Percentiles rank a stretch among this genome's conserved stretches.
These are phyloP conservation scores for Pachyseris speciosa DNA, from an alignment of 64 coral and sea anemone species.

Conservation along the genomic window DNA sequence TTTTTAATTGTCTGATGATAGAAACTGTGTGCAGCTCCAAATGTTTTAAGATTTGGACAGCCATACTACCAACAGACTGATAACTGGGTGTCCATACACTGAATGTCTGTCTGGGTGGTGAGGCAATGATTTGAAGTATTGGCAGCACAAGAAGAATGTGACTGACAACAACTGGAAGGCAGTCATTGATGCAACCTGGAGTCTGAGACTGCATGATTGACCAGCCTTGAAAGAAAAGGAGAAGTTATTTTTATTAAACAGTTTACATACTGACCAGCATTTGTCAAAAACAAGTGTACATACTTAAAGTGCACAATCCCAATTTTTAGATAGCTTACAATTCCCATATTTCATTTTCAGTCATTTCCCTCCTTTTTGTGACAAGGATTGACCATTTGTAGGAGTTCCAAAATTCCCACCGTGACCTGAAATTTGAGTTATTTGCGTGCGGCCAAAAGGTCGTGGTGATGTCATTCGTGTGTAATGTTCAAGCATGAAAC, in stretches of 20 bases:
- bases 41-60: constrained; percentile 21
- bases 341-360: too few relatives aligned
- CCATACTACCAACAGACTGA: background rate
- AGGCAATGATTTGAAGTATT: constrained; percentile 55
- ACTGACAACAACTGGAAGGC: background rate
- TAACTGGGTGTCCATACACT: background rate
- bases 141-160: constrained; percentile 46
- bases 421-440: too few relatives aligned
- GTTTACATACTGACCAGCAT: background rate
- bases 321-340: too few relatives aligned
- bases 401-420: too few relatives aligned
- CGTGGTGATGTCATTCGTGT: too few relatives aligned
- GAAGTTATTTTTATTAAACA: background rate
- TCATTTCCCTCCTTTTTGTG: too few relatives aligned
- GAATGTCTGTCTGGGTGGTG: constrained; percentile 5
- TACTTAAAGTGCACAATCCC: too few relatives aligned
- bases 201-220: background rate
- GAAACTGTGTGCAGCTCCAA: background rate
- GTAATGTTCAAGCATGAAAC: too few relatives aligned
- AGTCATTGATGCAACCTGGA: background rate
- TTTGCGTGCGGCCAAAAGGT: too few relatives aligned
- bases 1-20: background rate
- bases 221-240: background rate
- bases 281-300: too few relatives aligned
- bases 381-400: too few relatives aligned